Percentiles rank a stretch among this genome's conserved stretches.
Evolutionary conservation across 1,140 invertebrate genomes (phyloP).

Genomic region (Elymnias hypermnestra): DNA sequence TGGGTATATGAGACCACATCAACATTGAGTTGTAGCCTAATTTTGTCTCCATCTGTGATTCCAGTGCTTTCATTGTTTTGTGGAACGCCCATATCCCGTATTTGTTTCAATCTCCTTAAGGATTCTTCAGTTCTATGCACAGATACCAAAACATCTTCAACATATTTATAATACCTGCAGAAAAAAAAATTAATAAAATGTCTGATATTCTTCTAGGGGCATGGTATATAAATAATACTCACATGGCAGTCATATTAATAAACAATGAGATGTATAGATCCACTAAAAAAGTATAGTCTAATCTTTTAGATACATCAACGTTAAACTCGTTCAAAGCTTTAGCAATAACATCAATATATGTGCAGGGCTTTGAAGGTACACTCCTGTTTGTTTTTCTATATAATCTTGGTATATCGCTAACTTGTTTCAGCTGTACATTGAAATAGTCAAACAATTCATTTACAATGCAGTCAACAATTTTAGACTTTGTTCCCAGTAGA

Average conservation of each 20-base stretch:
- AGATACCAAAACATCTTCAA: slow-evolving; percentile 92
- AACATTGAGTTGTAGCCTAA: slow-evolving; percentile 90
- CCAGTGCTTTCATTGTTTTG: slow-evolving; percentile 55
- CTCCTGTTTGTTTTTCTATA: slow-evolving; percentile 95
- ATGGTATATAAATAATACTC: slow-evolving; percentile 56
- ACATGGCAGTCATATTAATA: slow-evolving; percentile 82
- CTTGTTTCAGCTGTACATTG: slow-evolving; percentile 81
- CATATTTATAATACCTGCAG: slow-evolving; percentile 87
- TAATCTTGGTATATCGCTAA: slow-evolving; percentile 93
- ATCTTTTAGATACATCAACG: slow-evolving; percentile 71
- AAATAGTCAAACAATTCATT: slow-evolving; percentile 77
- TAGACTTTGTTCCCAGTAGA: slow-evolving; percentile 70
- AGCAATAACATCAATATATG: slow-evolving; percentile 85
- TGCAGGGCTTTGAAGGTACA: slow-evolving; percentile 85
- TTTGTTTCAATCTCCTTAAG: slow-evolving; percentile 90
- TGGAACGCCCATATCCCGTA: slow-evolving; percentile 81
- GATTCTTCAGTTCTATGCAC: slow-evolving; percentile 97
- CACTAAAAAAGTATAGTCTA: slow-evolving; percentile 74
- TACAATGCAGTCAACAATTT: slow-evolving; percentile 77
- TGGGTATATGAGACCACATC: slow-evolving; percentile 84
- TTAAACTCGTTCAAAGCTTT: slow-evolving; percentile 80
- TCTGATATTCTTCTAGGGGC: neutral
- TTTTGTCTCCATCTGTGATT: slow-evolving; percentile 93
- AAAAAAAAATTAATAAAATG: neutral
- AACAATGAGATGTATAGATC: slow-evolving; percentile 78